Evolutionary conservation across 2,888 invertebrate genomes (phyloP), one percentile per base, ranked within the genome.

Genomic region (Portevinia maculata): DNA sequence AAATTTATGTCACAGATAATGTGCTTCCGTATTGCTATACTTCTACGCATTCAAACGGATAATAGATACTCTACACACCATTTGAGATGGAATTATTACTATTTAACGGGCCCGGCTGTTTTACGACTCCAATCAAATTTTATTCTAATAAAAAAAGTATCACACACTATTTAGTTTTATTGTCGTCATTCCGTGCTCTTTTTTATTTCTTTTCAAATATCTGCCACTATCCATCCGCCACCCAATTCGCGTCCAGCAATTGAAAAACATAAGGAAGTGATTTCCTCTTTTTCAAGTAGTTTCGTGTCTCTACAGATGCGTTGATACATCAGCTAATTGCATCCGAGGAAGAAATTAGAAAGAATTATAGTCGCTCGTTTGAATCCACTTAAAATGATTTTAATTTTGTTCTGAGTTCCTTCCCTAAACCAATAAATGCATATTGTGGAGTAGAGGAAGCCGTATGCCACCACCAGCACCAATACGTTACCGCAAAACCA

Each of bases 301-400:
- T 53, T 39, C 19, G 9, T 28, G 5, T 24, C 7, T 28, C 11
- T 19, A 39, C 71, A 67, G 60, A 69, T 69, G 74, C 62, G 39
- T 52, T 60, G 62, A 67, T 62, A 67, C 83, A 73, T 48, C 78
- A 62, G 57, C 71, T 83, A 78, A 78, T 83, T 83, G 83, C 55
- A 78, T 83, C 78, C 71, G 78, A 62, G 62, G 71, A 76, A 60
- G 67, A 59, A 83, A 78, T 83, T 78, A 78, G 78, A 73, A 83
- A 83, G 78, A 78, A 83, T 83, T 83, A 83, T 83, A 67, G 78
- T 39, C 55, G 67, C 71, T 83, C 76, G 76, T 83, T 83, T 71
- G 65, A 76, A 76, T 71, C 83, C 83, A 83, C 83, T 83, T 83
- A 78, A 83, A 78, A 83, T 83, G 44, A 83, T 83, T 83, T 83